Percentiles rank a stretch among this genome's conserved stretches.
Conservation (phyloP, 2,888 invertebrate genomes). For the Drosophila eohydei region DNA sequence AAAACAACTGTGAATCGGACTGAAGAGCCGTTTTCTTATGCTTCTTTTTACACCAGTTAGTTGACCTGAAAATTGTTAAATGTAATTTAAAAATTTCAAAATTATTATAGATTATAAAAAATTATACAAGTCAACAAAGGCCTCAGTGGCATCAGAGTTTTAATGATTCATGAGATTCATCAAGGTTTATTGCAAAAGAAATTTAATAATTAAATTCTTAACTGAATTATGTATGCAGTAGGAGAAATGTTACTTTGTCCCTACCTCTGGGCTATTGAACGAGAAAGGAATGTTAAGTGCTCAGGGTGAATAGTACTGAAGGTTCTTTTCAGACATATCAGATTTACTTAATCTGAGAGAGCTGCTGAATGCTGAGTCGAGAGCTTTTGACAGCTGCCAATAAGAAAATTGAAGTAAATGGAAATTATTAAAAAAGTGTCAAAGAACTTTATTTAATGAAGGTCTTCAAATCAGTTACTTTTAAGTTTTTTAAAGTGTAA, state of each 20-base stretch:
- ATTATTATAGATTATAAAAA: not conserved
- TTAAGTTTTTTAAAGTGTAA: no score
- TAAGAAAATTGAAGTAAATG: not conserved
- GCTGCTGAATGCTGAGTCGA: not conserved
- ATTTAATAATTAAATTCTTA: not conserved
- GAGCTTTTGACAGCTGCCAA: not conserved
- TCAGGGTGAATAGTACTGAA: not conserved
- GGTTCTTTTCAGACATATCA: not conserved
- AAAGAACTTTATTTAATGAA: no score
- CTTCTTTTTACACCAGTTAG: not conserved
- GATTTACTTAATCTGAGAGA: not conserved
- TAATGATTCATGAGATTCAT: not conserved
- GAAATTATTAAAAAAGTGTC: no score
- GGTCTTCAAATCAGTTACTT: no score
- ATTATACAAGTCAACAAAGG: not conserved
- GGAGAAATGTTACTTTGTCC: slow-evolving; percentile 3
- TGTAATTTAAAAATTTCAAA: not conserved
- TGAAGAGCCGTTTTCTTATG: not conserved
- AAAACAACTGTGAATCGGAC: not conserved
- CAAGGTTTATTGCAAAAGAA: not conserved
- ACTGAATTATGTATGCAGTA: slow-evolving; percentile 11
- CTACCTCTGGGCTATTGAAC: slow-evolving; percentile 1
- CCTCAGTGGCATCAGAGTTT: not conserved
- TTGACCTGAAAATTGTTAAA: not conserved
- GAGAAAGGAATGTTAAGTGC: slow-evolving; percentile 9